Conservation (phyloP, 2,888 invertebrate species). For the Euphydryas editha region DNA sequence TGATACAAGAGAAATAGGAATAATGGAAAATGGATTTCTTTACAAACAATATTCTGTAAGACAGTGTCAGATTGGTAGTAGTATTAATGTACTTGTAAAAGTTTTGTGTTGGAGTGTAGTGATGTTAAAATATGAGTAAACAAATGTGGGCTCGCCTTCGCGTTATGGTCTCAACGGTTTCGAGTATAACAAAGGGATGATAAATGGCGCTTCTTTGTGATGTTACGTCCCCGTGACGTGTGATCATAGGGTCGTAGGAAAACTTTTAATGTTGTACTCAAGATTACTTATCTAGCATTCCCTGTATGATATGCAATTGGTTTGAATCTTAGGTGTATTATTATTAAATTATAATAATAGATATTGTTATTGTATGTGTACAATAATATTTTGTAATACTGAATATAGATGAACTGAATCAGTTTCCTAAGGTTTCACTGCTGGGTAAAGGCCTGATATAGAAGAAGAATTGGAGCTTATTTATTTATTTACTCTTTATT, state of each 20-base stretch:
- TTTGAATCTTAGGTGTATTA: too few species aligned
- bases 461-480: too few species aligned
- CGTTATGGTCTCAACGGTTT: background rate
- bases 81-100: background rate
- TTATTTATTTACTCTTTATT: too few species aligned
- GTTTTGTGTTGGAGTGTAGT: background rate
- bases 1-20: too few species aligned
- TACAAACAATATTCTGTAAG: background rate
- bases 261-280: background rate
- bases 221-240: background rate
- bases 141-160: background rate
- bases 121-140: background rate
- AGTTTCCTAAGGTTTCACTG: too few species aligned
- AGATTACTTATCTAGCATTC: background rate
- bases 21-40: background rate
- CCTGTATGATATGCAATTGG: too few species aligned
- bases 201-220: slow-evolving; percentile 11
- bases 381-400: too few species aligned
- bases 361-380: too few species aligned
- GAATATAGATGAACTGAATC: too few species aligned
- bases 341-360: too few species aligned
- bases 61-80: background rate
- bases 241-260: background rate
- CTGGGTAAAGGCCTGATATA: too few species aligned
- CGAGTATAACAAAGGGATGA: slow-evolving; percentile 15